Evolutionary conservation across 1,140 invertebrate genomes (phyloP).

Genomic region (Drosophila burlai): DNA sequence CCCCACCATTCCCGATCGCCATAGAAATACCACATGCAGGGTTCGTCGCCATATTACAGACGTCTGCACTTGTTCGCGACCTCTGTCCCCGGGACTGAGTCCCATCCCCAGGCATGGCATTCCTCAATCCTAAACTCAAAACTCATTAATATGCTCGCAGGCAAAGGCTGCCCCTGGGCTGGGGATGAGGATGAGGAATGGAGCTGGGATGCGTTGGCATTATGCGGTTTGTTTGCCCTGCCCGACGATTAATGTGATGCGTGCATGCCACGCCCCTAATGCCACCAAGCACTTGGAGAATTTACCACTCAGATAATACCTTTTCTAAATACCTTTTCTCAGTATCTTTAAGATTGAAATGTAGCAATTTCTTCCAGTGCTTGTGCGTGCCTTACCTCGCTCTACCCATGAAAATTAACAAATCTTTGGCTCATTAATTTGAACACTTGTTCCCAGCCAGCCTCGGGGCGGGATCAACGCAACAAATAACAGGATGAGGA

Average conservation of each 20-base stretch:
- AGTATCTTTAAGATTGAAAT: background rate
- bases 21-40: conserved; percentile 48
- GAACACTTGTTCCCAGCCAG: conserved; percentile 66
- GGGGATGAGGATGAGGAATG: conserved; percentile 32
- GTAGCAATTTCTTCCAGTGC: conserved; percentile 7
- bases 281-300: conserved; percentile 14
- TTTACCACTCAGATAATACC: background rate
- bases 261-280: conserved; percentile 47
- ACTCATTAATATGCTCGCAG: conserved; percentile 77
- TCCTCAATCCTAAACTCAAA: conserved; percentile 71
- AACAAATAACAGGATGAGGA: conserved; percentile 14
- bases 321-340: background rate
- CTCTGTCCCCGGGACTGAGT: conserved; percentile 14
- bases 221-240: conserved; percentile 53
- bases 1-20: conserved; percentile 18
- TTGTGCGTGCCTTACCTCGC: conserved; percentile 22
- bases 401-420: conserved; percentile 77
- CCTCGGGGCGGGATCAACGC: conserved; percentile 34
- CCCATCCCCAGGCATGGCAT: conserved; percentile 43
- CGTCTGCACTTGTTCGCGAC: conserved; percentile 54
- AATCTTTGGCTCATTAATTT: conserved; percentile 81
- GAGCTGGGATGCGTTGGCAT: conserved; percentile 37
- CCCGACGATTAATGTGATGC: conserved; percentile 70
- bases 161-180: conserved; percentile 25
- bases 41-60: conserved; percentile 30